Evolutionary conservation across 2,797 vertebrate species (phyloP).

Genomic region (Mycteria americana): DNA sequence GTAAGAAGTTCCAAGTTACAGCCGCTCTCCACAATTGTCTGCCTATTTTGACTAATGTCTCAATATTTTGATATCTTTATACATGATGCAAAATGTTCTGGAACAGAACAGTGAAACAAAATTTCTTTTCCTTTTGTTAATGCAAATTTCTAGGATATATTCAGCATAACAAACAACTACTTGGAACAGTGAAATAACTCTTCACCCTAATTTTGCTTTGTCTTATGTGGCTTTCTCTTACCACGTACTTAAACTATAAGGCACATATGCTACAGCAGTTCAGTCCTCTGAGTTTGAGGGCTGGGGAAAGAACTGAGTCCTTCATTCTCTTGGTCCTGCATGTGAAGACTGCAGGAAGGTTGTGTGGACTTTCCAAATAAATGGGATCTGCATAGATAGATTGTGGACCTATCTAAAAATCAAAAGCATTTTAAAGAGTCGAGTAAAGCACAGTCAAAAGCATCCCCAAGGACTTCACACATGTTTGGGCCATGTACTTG

Average conservation of each 20-base stretch:
- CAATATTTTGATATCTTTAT: constrained; percentile 51
- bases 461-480: background rate
- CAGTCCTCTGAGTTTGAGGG: background rate
- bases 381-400: background rate
- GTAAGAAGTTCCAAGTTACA: background rate
- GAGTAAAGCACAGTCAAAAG: background rate
- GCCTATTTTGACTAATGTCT: constrained; percentile 34
- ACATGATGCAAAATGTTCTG: constrained; percentile 14
- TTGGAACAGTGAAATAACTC: background rate
- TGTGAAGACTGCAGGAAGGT: background rate
- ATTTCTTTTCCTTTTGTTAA: constrained; percentile 21
- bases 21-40: background rate
- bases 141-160: background rate
- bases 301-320: background rate
- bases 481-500: background rate
- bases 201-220: background rate
- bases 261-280: background rate
- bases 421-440: background rate
- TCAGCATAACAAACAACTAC: background rate
- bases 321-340: background rate
- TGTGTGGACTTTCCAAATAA: background rate
- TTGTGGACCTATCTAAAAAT: background rate
- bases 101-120: background rate
- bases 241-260: background rate
- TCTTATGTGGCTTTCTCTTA: background rate